These are phyloP conservation scores for Parasteatoda lunata DNA, from an alignment of 2,888 invertebrate species.

Conservation along the genomic window DNA sequence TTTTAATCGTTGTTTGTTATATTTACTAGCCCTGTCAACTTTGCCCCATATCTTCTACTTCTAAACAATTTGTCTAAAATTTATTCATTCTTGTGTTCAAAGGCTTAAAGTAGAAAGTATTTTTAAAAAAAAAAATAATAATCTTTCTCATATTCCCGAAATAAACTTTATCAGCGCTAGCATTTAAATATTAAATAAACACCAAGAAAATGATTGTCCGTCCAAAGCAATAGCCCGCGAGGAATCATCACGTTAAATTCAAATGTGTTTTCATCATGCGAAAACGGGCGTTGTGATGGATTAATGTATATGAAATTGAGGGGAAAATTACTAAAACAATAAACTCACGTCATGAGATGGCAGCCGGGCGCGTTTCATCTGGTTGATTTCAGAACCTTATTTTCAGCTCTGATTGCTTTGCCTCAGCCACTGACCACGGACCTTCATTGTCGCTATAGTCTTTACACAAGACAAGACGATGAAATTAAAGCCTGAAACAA, in stretches of 20 bases:
- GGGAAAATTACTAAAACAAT: not conserved
- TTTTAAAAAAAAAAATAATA: no score
- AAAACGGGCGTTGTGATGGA: not conserved
- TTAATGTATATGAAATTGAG: not conserved
- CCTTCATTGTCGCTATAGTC: conserved; percentile 11
- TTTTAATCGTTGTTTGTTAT: no score
- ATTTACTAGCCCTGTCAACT: no score
- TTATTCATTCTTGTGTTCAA: no score
- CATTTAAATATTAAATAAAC: no score
- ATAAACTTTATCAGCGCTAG: not conserved
- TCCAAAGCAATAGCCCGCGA: not conserved
- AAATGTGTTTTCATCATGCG: not conserved
- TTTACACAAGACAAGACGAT: no score
- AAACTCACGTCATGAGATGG: not conserved
- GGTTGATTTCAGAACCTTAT: conserved; percentile 26
- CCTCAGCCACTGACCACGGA: conserved; percentile 20
- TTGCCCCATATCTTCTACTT: no score
- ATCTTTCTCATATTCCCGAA: not conserved
- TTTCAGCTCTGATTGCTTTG: conserved; percentile 60
- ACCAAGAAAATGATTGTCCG: not conserved
- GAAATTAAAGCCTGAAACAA: no score
- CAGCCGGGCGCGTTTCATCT: conserved; percentile 13
- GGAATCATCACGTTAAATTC: not conserved
- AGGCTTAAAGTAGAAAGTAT: no score
- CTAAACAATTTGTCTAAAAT: no score